phyloP scores from a whole-genome alignment of 2,888 invertebrate genomes.

The Caenorhabditis sinica region DNA sequence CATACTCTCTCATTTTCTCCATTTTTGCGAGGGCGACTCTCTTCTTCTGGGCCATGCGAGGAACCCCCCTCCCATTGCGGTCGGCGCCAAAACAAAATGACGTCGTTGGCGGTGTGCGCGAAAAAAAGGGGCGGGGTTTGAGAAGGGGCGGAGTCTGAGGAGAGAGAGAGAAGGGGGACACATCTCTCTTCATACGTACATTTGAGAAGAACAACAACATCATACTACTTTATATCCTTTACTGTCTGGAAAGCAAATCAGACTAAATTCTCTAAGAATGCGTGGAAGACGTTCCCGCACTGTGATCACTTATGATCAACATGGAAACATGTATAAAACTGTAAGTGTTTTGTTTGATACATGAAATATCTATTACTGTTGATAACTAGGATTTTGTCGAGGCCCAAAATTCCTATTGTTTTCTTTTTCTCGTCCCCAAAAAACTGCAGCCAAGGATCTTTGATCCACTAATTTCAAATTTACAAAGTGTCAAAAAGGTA shows the following conservation, averaged over 20 bases:
- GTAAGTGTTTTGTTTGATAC: slow-evolving; percentile 24
- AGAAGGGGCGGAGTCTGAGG: slow-evolving; percentile 17
- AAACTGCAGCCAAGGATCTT: slow-evolving; percentile 20
- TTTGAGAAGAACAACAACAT: slow-evolving; percentile 20
- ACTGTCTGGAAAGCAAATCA: slow-evolving; percentile 10
- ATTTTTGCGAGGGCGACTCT: too few relatives aligned
- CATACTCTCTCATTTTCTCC: too few relatives aligned
- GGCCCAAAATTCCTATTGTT: background rate
- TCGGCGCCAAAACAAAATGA: slow-evolving; percentile 56
- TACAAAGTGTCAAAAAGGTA: slow-evolving; percentile 42
- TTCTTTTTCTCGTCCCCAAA: too few relatives aligned
- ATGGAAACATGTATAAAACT: slow-evolving; percentile 50
- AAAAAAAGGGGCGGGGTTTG: slow-evolving; percentile 31
- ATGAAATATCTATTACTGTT: background rate
- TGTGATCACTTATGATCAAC: slow-evolving; percentile 56
- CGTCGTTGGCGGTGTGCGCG: slow-evolving; percentile 35
- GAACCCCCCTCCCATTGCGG: slow-evolving; percentile 23
- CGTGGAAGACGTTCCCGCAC: slow-evolving; percentile 56
- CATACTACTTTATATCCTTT: slow-evolving; percentile 7
- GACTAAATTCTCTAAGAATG: slow-evolving; percentile 29
- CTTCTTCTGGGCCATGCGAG: background rate
- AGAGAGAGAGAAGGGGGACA: slow-evolving; percentile 13
- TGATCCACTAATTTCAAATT: slow-evolving; percentile 31
- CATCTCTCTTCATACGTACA: slow-evolving; percentile 8
- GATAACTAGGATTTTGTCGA: too few relatives aligned